Evolutionary conservation across 2,113 vertebrate species (phyloP).

Genomic region (Carlito syrichta): DNA sequence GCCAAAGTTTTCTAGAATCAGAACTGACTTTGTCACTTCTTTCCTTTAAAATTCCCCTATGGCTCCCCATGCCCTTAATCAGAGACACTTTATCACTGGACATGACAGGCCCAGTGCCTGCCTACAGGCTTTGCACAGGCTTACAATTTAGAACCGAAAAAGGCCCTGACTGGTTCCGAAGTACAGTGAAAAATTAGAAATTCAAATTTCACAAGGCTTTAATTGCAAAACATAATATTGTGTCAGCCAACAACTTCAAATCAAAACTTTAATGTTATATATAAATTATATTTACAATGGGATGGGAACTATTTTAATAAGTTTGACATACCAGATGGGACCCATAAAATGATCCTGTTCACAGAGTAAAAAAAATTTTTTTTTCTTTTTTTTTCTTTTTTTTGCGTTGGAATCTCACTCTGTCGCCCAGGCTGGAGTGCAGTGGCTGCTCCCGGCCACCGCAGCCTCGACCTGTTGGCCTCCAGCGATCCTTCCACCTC

Average conservation of each 20-base stretch:
- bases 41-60: background rate
- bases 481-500: too few species aligned
- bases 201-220: slow-evolving; percentile 24
- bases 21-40: background rate
- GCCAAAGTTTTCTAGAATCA: background rate
- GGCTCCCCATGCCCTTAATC: background rate
- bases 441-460: too few species aligned
- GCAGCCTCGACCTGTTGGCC: too few species aligned
- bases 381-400: too few species aligned
- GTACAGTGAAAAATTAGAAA: slow-evolving; percentile 2
- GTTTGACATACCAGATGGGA: background rate
- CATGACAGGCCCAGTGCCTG: background rate
- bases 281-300: slow-evolving; percentile 15
- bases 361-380: too few species aligned
- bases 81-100: background rate
- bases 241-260: background rate
- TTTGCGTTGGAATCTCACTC: too few species aligned
- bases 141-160: background rate
- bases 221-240: background rate
- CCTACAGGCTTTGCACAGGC: background rate
- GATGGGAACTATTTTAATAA: background rate
- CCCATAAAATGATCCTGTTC: background rate
- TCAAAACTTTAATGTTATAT: slow-evolving; percentile 24
- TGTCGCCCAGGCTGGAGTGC: too few species aligned
- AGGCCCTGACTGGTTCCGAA: background rate